Conservation (phyloP, 1,140 invertebrate species). For the Mizuhopecten yessoensis region DNA sequence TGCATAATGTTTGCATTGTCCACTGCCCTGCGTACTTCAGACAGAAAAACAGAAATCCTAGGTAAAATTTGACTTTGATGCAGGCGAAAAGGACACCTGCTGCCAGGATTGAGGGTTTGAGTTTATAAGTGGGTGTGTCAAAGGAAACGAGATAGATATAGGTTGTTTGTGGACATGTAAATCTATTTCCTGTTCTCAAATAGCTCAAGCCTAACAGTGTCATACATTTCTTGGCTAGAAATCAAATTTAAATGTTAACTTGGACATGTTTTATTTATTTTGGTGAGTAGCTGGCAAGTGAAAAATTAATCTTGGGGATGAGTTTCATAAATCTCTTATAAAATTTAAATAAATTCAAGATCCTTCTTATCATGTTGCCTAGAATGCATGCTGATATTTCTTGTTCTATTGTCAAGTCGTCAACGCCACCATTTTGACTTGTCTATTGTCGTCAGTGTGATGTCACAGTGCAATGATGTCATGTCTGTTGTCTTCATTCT, state of each 20-base stretch:
- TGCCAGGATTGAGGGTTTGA: not conserved
- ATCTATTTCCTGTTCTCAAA: constrained; percentile 2
- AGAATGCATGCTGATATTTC: no score
- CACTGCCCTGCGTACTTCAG: not conserved
- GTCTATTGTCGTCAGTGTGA: no score
- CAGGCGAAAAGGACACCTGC: constrained; percentile 17
- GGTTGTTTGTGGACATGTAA: not conserved
- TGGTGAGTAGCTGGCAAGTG: not conserved
- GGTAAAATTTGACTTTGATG: constrained; percentile 10
- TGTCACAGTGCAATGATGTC: no score
- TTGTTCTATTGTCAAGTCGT: no score
- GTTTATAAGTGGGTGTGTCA: constrained; percentile 7
- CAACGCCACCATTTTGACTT: no score
- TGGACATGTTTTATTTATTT: not conserved
- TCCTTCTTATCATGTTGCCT: not conserved
- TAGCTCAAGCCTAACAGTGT: not conserved
- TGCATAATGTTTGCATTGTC: constrained; percentile 4
- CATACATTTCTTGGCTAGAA: not conserved
- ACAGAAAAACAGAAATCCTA: not conserved
- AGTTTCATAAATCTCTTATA: not conserved
- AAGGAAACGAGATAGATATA: not conserved
- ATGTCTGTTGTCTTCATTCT: no score
- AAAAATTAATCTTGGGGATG: not conserved
- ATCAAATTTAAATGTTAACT: constrained; percentile 7
- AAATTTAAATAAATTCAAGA: not conserved